Evolutionary conservation across 2,113 vertebrate genomes (phyloP), one percentile per base, ranked within the genome.

Genomic region (Dasyornis broadbenti): DNA sequence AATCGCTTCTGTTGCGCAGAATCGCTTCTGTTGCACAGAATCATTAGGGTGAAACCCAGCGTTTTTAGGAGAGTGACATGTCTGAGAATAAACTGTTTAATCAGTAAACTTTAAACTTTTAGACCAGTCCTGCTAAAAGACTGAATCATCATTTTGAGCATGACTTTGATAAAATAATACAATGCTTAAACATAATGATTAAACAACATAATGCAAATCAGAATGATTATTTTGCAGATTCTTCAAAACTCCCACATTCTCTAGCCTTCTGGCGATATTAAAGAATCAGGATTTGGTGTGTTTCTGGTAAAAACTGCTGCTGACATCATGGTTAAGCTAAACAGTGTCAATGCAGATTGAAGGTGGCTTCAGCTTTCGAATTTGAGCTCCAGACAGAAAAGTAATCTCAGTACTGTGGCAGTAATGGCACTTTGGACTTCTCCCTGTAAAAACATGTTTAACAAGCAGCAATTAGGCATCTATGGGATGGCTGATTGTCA

Each of bases 181-280:
- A 49, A 45, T 44, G 31, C 54, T 89, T 83, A 68, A 63, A 49
- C 12, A n/a, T n/a, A 77, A 49, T 14, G 44, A 39, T 86, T 80
- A 86, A 92, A 72, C 21, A 86, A 33, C 37, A 44, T 54, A 60
- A 72, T 33, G 63, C 59, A 91, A 80, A 86, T 77, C 44, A 80
- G 49, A 64, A 56, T 37, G 3, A 21, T 50, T 64, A 68, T 60
- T 89, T 72, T 80, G 24, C 1, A 2, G 21, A 39, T 60, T 91
- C 37, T 30, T 72, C 68, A 56, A 15, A 68, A 45, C 14, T 70
- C 37, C 12, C 27, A 59, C 72, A 22, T 39, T 80, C 66, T 72
- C 56, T 45, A n/a, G 35, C 56, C 20, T 91, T 71, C 69, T 60
- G 49, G 23, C 53, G 50, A 11, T 60, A 76, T 45, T 64, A 72